phyloP scores from a whole-genome alignment of 2,888 invertebrate genomes.

The Punctoribates punctum region DNA sequence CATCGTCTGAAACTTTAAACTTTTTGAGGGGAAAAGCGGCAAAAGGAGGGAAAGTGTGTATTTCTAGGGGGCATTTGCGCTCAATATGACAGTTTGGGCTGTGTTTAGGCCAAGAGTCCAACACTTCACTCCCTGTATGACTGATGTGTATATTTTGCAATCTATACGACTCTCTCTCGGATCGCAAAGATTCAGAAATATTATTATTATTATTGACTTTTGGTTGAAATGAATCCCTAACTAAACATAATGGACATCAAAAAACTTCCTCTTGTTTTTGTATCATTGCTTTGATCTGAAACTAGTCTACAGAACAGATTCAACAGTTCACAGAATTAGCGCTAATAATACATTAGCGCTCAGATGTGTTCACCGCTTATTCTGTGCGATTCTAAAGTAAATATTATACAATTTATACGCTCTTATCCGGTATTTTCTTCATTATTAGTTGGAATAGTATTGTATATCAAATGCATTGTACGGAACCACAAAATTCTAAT shows the following conservation, averaged over 20 bases:
- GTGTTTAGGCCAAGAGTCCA: background rate
- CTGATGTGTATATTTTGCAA: slow-evolving; percentile 30
- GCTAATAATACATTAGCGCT: slow-evolving; percentile 6
- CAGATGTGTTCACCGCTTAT: no score
- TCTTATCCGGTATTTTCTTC: slow-evolving; percentile 28
- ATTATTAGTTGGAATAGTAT: slow-evolving; percentile 16
- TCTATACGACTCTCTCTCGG: background rate
- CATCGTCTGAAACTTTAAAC: background rate
- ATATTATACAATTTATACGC: slow-evolving; percentile 24
- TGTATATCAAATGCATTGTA: background rate
- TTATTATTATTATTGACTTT: slow-evolving; percentile 14
- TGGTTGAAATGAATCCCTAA: background rate
- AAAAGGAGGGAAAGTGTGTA: background rate
- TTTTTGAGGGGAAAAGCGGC: no score
- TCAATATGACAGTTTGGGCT: background rate
- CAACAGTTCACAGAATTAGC: background rate
- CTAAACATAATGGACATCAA: slow-evolving; percentile 24
- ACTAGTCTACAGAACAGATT: background rate
- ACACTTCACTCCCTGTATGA: background rate
- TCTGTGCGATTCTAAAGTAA: slow-evolving; percentile 1
- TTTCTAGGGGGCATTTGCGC: slow-evolving; percentile 8
- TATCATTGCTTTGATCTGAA: background rate
- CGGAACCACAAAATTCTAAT: slow-evolving; percentile 1
- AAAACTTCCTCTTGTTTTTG: slow-evolving; percentile 28
- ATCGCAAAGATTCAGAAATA: slow-evolving; percentile 1